Evolutionary conservation across 2,113 vertebrate species (phyloP).

Genomic region (Cinclus cinclus): DNA sequence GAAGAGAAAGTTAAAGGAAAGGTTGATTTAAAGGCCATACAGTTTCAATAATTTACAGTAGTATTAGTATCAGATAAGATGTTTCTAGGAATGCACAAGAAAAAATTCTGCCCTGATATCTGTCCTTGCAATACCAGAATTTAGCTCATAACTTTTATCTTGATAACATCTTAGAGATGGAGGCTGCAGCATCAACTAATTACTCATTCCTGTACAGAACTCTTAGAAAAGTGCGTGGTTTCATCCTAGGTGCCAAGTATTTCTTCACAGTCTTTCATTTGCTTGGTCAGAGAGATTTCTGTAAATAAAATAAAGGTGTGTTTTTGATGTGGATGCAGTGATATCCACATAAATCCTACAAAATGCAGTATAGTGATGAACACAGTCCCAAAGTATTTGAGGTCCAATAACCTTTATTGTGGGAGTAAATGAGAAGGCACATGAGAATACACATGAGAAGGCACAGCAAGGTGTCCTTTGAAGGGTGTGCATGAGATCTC

Average conservation of each 20-base stretch:
- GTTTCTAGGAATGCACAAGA: neutral
- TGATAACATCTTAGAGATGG: neutral
- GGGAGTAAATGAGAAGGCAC: neutral
- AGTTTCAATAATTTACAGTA: neutral
- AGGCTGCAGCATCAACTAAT: neutral
- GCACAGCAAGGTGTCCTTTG: neutral
- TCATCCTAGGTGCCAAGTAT: neutral
- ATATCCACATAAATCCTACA: neutral
- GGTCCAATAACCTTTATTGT: neutral
- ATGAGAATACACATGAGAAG: neutral
- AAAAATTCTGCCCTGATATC: neutral
- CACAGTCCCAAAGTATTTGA: neutral
- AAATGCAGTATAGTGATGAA: neutral
- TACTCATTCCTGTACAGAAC: neutral
- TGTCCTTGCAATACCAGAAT: neutral
- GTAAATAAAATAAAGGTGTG: neutral
- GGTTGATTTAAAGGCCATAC: neutral
- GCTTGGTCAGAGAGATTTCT: neutral
- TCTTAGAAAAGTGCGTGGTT: neutral
- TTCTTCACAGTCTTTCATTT: neutral
- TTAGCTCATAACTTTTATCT: neutral
- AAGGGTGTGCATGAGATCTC: neutral
- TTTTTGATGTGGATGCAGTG: neutral
- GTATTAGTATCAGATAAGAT: neutral
- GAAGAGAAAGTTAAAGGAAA: neutral